Base-by-base conservation (phyloP, 2,888 invertebrate species). In the Ectemnius continuus region DNA sequence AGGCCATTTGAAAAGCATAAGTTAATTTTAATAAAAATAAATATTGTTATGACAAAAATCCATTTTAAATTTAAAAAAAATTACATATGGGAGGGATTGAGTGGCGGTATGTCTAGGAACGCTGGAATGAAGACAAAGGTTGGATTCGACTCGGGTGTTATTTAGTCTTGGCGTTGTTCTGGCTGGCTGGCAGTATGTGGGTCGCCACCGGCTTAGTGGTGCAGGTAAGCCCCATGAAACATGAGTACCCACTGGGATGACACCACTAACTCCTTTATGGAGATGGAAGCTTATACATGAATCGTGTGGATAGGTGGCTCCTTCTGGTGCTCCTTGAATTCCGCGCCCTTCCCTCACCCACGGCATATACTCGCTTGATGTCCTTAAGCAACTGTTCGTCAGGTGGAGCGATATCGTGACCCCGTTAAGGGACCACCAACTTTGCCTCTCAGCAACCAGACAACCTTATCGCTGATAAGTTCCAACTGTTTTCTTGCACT, bases 211-310 rank as follows among this genome's bases (percentile, higher is more conserved):
- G 87, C 86, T 88, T 87, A 88, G 85, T 84, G 76, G 76, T 75
- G 71, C 73, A 80, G 84, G 84, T 88, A 87, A 88, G 87, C 85
- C 84, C 85, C 84, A 85, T 87, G 88, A 88, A 88, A 86, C 88
- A 87, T 76, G 86, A 88, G 85, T 88, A 88, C 84, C 84, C 78
- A 76, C 79, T 69, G 76, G 81, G 85, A 88, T 86, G 88, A 87
- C 84, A 85, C 85, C 79, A 83, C 86, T 85, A 84, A 83, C 87
- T 85, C 85, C 87, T 88, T 88, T 88, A 87, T 87, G 86, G 84
- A 88, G 87, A 88, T 88, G 87, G 84, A 88, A 88, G 88, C 86
- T 88, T 87, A 88, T 88, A 85, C 88, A 87, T 86, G 88, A 88
- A 86, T 87, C 84, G 88, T 81, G 84, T 78, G 83, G 81, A 85